Base-by-base conservation (phyloP, 2,113 vertebrate genomes). In the Boulengeromyrus knoepffleri region DNA sequence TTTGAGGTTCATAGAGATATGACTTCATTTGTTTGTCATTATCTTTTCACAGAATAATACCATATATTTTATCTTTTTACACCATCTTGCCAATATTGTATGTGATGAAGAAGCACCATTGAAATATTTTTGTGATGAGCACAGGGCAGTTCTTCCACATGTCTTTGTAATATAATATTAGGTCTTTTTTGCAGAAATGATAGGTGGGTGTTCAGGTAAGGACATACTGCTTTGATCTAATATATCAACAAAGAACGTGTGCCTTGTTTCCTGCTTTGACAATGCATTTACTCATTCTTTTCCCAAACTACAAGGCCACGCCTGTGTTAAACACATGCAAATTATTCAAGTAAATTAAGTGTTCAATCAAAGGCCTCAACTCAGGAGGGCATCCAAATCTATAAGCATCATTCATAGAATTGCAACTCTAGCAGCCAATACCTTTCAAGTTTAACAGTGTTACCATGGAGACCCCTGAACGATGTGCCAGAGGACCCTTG, bases 361-460 rank as follows among this genome's bases (percentile, higher is more conserved):
- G 83, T 46, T 39, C 77, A 45, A 46, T 50, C 36, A 88, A n/a
- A n/a, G 39, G 56, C 36, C 53, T 45, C 52, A n/a, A n/a, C 53
- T 36, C 85, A 56, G 47, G 47, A 70, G 17, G 39, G 27, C n/a
- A 19, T 50, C 49, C 88, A 84, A 15, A 89, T 52, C 70, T 56
- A 53, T 89, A 83, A 84, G 88, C n/a, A 45, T 50, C 21, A 45
- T 53, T 56, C 74, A 42, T 6, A 53, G 88, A 84, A 42, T 24
- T 90, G 84, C 53, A 90, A 92, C 90, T 92, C 39, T 85, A 84
- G 53, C 77, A 36, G 84, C 50, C 74, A 46, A 47, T 89, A 89
- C 86, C 90, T 90, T 87, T 90, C 87, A 87, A 47, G 88, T 88
- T 92, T 92, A 91, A 74, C 88, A 53, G 58, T 46, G 89, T 93